Evolutionary conservation across 2,797 vertebrate genomes (phyloP).

Genomic region (Siniperca scherzeri): DNA sequence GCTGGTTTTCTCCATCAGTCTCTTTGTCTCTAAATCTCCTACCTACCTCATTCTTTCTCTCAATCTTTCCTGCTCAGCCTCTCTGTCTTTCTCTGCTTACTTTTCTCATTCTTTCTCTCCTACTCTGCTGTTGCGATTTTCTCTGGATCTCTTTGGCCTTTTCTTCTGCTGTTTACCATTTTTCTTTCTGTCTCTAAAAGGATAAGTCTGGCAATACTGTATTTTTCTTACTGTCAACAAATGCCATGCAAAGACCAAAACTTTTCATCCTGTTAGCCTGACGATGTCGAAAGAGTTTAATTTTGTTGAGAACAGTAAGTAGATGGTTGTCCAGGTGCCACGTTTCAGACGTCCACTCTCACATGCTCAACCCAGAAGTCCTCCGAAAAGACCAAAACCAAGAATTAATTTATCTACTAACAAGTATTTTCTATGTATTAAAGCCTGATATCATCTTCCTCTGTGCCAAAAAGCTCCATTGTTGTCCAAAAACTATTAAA

Average conservation of each 20-base stretch:
- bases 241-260: slow-evolving; percentile 8
- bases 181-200: slow-evolving; percentile 7
- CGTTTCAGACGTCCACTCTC: neutral
- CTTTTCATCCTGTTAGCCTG: neutral
- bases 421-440: neutral
- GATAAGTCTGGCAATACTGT: neutral
- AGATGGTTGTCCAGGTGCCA: neutral
- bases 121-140: neutral
- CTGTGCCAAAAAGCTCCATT: neutral
- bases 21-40: slow-evolving; percentile 41
- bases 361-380: too few relatives aligned
- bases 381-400: neutral
- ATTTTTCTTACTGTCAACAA: slow-evolving; percentile 11
- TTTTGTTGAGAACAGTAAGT: neutral
- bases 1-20: slow-evolving; percentile 47
- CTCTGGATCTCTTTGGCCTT: slow-evolving; percentile 1
- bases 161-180: neutral
- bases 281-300: neutral
- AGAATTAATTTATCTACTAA: neutral
- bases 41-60: slow-evolving; percentile 27
- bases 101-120: slow-evolving; percentile 16
- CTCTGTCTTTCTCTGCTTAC: slow-evolving; percentile 38
- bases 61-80: slow-evolving; percentile 40
- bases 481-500: neutral
- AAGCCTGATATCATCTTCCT: neutral